Percentiles rank a stretch among this genome's conserved stretches.
Conservation (phyloP, 2,113 vertebrate species). For the Neofelis nebulosa region DNA sequence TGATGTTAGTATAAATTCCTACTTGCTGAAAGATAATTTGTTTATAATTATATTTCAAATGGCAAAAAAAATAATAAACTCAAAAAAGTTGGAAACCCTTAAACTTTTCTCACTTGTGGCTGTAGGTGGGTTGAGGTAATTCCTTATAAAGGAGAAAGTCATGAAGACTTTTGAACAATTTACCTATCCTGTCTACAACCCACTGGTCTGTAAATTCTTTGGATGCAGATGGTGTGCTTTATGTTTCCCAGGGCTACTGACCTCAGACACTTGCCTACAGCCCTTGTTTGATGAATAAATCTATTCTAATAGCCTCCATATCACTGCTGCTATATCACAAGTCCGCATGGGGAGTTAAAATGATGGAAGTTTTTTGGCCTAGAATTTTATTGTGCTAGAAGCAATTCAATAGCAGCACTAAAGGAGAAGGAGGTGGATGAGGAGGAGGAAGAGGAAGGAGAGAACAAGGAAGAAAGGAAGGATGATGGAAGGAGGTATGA, state of each 20-base stretch:
- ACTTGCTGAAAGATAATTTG: slow-evolving; percentile 32
- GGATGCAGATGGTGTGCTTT: neutral
- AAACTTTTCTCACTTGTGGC: neutral
- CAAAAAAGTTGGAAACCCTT: neutral
- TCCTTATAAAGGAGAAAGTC: neutral
- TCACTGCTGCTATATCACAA: neutral
- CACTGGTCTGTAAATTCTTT: neutral
- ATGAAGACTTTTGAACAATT: neutral
- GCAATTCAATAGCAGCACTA: neutral
- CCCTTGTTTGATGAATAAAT: neutral
- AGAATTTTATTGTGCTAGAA: neutral
- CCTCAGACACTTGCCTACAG: neutral
- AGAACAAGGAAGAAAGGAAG: neutral
- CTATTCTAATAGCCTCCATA: neutral
- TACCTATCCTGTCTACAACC: neutral
- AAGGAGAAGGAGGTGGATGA: neutral
- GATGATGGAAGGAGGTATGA: neutral
- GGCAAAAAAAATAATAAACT: neutral
- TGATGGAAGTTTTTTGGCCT: neutral
- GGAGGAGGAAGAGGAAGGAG: neutral
- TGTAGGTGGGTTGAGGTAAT: neutral
- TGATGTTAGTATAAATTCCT: neutral
- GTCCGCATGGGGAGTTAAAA: neutral
- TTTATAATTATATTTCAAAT: slow-evolving; percentile 40
- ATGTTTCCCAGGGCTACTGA: neutral